Percentiles rank a stretch among this genome's conserved stretches.
Conservation (phyloP, 2,113 vertebrate genomes). For the human region GRCh38 chr5:2400001-2400500, state of each 20-base stretch:
- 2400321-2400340: background rate
- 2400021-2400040: background rate
- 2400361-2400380: background rate
- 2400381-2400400: slow-evolving; percentile 79
- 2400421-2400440: slow-evolving; percentile 96
- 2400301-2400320: background rate
- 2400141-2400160: background rate
- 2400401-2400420: slow-evolving; percentile 91
- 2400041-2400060: background rate
- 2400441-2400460: slow-evolving; percentile 90
- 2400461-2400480: slow-evolving; percentile 90
- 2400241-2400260: background rate
- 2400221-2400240: background rate
- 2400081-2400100: too few relatives aligned
- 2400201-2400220: background rate
- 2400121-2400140: background rate
- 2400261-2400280: background rate
- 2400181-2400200: background rate
- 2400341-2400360: background rate
- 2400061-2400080: too few relatives aligned
- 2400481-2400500: slow-evolving; percentile 94
- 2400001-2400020: background rate
- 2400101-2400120: background rate
- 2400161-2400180: background rate
- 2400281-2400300: background rate